Evolutionary conservation across 1,140 invertebrate genomes (phyloP), one percentile per base, ranked within the genome.

Genomic region (Cyclargus thomasi): DNA sequence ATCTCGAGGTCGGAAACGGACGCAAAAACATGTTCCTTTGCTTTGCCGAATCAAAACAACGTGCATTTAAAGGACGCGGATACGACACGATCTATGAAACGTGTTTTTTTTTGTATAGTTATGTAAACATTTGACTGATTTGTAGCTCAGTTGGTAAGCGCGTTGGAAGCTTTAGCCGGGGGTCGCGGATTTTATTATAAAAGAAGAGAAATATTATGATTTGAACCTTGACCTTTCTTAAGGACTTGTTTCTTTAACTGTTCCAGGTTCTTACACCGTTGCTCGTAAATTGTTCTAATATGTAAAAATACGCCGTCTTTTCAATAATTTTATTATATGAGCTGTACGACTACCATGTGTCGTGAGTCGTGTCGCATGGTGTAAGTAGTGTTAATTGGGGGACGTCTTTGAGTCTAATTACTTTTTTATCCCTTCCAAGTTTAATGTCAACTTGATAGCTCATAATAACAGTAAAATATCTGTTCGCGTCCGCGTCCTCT

Each of bases 391-490:
- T 8, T 23, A 68, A 66, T 70, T 72, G 67, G 72, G 59, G 64
- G 53, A 63, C 68, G 53, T 67, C 67, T 71, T 4, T 29, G 68
- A 64, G 67, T 71, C 72, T 83, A 81, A 83, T 81, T 83, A 78
- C 79, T 81, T 83, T 82, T 83, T 81, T 79, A 72, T 39, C 36
- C 47, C 21, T 62, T 69, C 67, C 77, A 73, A 78, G 76, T 67
- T 75, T 78, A 76, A 65, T 65, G 64, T 69, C 59, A 71, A 72
- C 78, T 74, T 83, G 81, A 83, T 83, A 78, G 81, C 78, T 80
- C 77, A 77, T 81, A 80, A 79, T 82, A 78, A 78, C 77, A 69
- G 73, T 72, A 71, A 74, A 75, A 72, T 74, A 76, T 76, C 70
- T 69, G 64, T 66, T 66, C 73, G 53, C 73, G 67, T 76, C 71